These are phyloP conservation scores for Hemitrygon akajei DNA, from an alignment of 2,797 vertebrate genomes.

Conservation along the genomic window DNA sequence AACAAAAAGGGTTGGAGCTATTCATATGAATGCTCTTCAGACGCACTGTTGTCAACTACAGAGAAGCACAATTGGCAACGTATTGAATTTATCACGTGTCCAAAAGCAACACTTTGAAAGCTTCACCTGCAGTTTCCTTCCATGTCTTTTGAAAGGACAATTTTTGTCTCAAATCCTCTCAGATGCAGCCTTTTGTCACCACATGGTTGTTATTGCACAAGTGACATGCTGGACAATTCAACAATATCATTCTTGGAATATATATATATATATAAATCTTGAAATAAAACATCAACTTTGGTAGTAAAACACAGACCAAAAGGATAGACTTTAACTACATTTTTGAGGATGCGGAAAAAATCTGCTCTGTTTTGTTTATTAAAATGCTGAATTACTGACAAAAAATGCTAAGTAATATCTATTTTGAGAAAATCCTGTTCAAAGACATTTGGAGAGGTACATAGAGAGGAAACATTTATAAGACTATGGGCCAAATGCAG, in stretches of 20 bases:
- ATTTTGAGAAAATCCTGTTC: no score
- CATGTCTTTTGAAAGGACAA: background rate
- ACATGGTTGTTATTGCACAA: background rate
- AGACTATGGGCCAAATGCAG: no score
- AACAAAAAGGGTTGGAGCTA: background rate
- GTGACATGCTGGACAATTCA: background rate
- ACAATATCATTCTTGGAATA: background rate
- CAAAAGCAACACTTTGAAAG: background rate
- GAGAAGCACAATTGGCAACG: background rate
- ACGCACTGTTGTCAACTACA: background rate
- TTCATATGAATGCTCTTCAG: background rate
- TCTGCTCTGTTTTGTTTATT: background rate
- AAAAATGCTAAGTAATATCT: background rate
- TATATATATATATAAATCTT: background rate
- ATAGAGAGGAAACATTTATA: no score
- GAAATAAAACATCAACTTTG: background rate
- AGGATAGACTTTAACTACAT: background rate
- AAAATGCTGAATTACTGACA: background rate
- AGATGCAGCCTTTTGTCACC: background rate
- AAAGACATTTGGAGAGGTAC: no score
- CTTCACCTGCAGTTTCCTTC: no score
- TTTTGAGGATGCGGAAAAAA: background rate
- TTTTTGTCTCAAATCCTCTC: background rate
- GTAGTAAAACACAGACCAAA: background rate
- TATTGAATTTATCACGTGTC: slow-evolving; percentile 11